Evolutionary conservation across 2,113 vertebrate genomes (phyloP), one percentile per base, ranked within the genome.

Genomic region (Pseudopipra pipra): DNA sequence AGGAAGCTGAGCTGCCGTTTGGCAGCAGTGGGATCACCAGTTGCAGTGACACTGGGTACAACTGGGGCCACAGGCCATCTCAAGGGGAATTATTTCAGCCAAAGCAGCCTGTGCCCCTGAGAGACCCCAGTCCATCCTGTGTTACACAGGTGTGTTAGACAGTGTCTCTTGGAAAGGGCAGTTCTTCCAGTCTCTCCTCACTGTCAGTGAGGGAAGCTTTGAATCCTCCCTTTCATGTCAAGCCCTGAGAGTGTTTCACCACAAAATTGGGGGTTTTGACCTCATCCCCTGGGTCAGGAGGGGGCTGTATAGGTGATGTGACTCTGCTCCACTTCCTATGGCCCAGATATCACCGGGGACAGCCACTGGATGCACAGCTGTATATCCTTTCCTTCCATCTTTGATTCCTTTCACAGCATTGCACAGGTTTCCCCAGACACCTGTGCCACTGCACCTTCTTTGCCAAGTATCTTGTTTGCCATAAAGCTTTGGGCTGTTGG

Each of bases 191-290:
- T 14, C 39, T 46, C 30, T 77, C 23, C 39, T 86, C 62, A 16
- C 54, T 35, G 51, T 24, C 77, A 10, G 51, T n/a, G 56, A 58
- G 67, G 59, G 43, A 66, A 51, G 51, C 58, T 71, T 58, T 39
- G 30, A 35, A 47, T n/a, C 43, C 15, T 41, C 33, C 21, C n/a
- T 37, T 49, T 43, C 47, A 63, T 15, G 62, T 44, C 67, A 41
- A 47, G 20, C 27, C 33, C 2, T 2, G 1, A 24, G 43, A 25
- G 22, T 8, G 22, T 84, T 76, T 49, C 83, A 46, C 33, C 3
- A 0, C 24, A 27, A 11, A 0, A 1, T 22, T 30, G 24, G 4
- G 22, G 47, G n/a, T 8, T 77, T 79, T 85, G 31, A 9, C 14
- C 46, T 62, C 31, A 39, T 58, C 44, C 47, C 28, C 59, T 65